Base-by-base conservation (phyloP, 2,113 vertebrate genomes). In the Sinocyclocheilus grahami region DNA sequence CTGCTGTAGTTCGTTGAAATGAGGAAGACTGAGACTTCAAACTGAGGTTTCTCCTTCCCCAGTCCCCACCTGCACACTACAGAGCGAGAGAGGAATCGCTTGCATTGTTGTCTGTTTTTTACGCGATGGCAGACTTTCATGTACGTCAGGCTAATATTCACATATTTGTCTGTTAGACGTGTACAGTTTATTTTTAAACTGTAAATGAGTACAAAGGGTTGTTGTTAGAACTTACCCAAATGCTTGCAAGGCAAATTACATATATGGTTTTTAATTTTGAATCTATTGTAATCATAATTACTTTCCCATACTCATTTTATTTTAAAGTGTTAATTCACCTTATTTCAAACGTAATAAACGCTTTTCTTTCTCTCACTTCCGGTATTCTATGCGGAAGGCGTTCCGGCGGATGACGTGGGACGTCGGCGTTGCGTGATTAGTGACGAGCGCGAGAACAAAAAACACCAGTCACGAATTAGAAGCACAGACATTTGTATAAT, bases 1-100 rank as follows among this genome's bases (percentile, higher is more conserved):
- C 82, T 39, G 82, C 10, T 51, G 27, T 69, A n/a, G 42, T 72
- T 65, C 24, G 20, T 7, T n/a, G 65, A 83, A 72, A 72, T 75
- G 82, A 84, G 22, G 69, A 39, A 74, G 51, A 27, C 87, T 78
- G 89, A 91, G 88, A 87, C 86, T 71, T 78, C 74, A 63, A 87
- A 88, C 86, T 81, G 76, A 88, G 83, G 78, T 85, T 86, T 88
- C 72, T 65, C 84, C 74, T 76, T 86, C 69, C 86, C 82, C 84
- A 77, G 75, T 86, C 69, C 86, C 82, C 84, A 77, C 82, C 53
- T 78, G 78, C 62, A 77, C 67, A 74, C 27, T 22, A 69, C 51
- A 78, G 78, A 83, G 82, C 30, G 78, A 58, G 83, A 62, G 72
- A 71, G 58, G n/a, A 82, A 51, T 60, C 27, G 8, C 55, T 42